Percentiles rank a stretch among this genome's conserved stretches.
phyloP scores from a whole-genome alignment of 2,797 vertebrate genomes.

The Epinephelus coioides region DNA sequence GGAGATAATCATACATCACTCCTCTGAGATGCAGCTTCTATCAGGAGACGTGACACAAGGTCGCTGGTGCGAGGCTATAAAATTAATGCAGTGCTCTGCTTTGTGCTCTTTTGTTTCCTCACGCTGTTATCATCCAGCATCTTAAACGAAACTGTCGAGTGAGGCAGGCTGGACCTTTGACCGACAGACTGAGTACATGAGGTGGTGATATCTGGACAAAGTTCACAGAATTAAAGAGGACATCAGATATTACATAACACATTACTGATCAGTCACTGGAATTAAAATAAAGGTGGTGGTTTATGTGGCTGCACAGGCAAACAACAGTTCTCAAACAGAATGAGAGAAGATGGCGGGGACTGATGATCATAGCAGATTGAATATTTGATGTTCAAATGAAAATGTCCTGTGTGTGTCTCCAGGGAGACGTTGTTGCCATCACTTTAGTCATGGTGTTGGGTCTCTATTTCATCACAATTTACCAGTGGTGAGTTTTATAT shows the following conservation, averaged over 20 bases:
- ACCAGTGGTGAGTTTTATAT: neutral
- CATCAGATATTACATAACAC: neutral
- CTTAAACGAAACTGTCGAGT: neutral
- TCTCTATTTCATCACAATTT: neutral
- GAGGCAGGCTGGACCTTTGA: neutral
- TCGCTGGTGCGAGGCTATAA: slow-evolving; percentile 15
- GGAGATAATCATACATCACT: slow-evolving; percentile 50
- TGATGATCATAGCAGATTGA: neutral
- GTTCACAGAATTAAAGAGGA: neutral
- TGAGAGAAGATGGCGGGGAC: neutral
- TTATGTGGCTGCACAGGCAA: no score
- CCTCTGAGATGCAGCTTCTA: slow-evolving; percentile 20
- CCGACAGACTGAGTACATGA: neutral
- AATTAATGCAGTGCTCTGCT: slow-evolving; percentile 27
- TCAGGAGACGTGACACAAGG: slow-evolving; percentile 19
- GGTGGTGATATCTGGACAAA: neutral
- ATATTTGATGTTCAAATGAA: neutral
- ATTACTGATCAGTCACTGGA: neutral
- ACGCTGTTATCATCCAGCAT: slow-evolving; percentile 14
- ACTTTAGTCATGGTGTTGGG: neutral
- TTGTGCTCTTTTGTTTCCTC: slow-evolving; percentile 5
- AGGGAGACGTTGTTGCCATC: no score
- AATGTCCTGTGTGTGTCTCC: neutral
- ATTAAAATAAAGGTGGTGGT: neutral
- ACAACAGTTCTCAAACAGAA: neutral